These are phyloP conservation scores for Neogale vison DNA, from an alignment of 2,113 vertebrate species.

Conservation along the genomic window DNA sequence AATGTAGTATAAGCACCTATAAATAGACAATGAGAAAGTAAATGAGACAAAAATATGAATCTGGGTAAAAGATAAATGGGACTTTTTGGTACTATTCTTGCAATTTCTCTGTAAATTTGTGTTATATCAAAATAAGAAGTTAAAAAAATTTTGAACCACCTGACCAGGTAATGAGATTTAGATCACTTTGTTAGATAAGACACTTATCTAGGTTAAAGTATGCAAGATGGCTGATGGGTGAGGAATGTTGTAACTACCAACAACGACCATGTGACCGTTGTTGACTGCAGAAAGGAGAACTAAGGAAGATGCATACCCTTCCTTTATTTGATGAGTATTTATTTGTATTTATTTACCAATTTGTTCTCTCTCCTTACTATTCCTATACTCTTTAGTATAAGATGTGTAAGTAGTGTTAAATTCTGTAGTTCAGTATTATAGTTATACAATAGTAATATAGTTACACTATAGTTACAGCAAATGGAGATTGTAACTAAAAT, in stretches of 20 bases:
- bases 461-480: not conserved
- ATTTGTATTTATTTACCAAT: not conserved
- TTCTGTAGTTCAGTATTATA: not conserved
- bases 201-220: not conserved
- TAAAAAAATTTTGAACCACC: not conserved
- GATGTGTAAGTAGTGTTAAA: not conserved
- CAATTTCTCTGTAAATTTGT: not conserved
- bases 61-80: not conserved
- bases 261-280: fast-evolving
- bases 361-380: not conserved
- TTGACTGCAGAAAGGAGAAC: not conserved
- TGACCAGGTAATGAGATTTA: not conserved
- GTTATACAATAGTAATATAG: not conserved
- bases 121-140: not conserved
- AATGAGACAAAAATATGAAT: not conserved
- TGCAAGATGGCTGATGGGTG: not conserved
- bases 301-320: not conserved
- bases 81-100: not conserved
- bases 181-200: not conserved
- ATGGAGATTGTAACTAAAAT: not conserved
- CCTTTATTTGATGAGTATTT: not conserved
- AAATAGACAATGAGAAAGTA: not conserved
- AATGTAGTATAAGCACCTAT: not conserved
- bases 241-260: not conserved
- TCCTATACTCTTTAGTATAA: not conserved